Conservation (phyloP, 2,888 invertebrate species). For the Ctenicera cuprea region DNA sequence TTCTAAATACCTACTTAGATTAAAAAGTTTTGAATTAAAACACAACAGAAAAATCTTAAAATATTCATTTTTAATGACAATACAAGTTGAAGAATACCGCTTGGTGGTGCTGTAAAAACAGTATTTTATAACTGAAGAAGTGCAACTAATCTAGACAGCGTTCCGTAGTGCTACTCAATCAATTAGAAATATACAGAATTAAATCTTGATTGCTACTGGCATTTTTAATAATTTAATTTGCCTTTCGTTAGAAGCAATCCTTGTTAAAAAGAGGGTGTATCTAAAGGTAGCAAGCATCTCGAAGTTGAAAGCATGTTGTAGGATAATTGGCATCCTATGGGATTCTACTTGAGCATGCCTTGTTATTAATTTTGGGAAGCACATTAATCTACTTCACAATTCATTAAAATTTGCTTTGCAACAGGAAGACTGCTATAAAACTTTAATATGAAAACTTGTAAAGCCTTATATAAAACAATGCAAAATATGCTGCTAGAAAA, state of each 20-base stretch:
- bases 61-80: too few relatives aligned
- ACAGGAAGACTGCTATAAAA: conserved; percentile 18
- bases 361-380: conserved; percentile 53
- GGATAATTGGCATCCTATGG: conserved; percentile 60
- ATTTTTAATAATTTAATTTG: too few relatives aligned
- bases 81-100: too few relatives aligned
- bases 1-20: too few relatives aligned
- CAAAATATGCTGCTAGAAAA: too few relatives aligned
- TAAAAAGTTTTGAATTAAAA: too few relatives aligned
- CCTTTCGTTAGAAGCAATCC: neutral
- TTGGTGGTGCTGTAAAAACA: too few relatives aligned
- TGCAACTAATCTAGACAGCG: too few relatives aligned
- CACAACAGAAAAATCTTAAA: too few relatives aligned
- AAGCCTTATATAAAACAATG: neutral
- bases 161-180: too few relatives aligned
- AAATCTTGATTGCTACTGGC: neutral
- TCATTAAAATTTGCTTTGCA: conserved; percentile 44
- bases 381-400: conserved; percentile 49
- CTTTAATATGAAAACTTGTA: conserved; percentile 9
- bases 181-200: too few relatives aligned
- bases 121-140: too few relatives aligned
- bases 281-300: conserved; percentile 55
- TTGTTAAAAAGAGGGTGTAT: conserved; percentile 24
- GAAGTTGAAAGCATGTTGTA: conserved; percentile 56
- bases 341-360: conserved; percentile 57